Conservation (phyloP, 2,113 vertebrate genomes). For the Eudorcas thomsonii region DNA sequence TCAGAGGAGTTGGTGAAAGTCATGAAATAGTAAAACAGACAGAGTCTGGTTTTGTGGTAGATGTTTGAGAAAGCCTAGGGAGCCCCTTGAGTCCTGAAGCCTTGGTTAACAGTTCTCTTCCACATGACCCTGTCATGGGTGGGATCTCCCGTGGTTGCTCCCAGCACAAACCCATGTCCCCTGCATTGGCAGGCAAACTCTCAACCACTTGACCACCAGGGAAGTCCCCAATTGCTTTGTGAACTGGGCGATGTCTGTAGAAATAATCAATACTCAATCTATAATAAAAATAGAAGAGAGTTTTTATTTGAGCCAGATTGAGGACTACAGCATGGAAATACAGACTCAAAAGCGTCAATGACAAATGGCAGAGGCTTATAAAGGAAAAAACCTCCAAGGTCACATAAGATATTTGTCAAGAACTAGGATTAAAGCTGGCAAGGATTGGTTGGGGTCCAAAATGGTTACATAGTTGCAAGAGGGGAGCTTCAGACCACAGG, state of each 20-base stretch:
- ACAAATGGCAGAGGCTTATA: not conserved
- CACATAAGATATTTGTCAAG: not conserved
- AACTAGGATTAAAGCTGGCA: not conserved
- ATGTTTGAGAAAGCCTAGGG: no score
- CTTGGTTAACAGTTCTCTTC: no score
- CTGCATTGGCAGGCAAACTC: not conserved
- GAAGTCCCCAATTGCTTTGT: not conserved
- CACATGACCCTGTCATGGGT: no score
- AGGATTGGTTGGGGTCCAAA: not conserved
- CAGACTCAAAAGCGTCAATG: not conserved
- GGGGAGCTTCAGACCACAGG: not conserved
- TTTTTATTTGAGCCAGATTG: not conserved
- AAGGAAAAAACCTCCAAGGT: not conserved
- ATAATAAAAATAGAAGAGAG: not conserved
- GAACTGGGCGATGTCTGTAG: not conserved
- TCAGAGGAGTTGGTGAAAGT: no score
- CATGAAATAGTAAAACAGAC: no score
- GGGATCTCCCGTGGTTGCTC: no score
- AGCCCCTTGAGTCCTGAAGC: no score
- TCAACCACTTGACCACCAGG: not conserved
- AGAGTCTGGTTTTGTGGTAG: no score
- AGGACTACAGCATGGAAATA: not conserved
- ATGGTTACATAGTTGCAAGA: not conserved
- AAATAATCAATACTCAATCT: not conserved
- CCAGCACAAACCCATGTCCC: not conserved